Conservation (phyloP, 2,797 vertebrate species). For the Molossus alvarezi region DNA sequence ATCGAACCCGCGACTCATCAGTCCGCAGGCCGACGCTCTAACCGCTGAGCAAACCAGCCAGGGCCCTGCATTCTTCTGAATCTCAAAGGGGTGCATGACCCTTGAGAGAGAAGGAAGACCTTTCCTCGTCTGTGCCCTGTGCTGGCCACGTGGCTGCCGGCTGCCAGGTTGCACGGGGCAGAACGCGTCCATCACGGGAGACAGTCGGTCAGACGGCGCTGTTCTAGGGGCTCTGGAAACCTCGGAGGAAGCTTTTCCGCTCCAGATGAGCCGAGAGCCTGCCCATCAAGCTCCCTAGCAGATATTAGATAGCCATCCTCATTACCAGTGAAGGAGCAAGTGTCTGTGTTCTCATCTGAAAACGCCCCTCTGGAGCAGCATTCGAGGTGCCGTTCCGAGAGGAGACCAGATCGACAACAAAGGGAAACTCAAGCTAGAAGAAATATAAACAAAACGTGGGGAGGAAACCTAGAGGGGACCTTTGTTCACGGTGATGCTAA, state of each 20-base stretch:
- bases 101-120: neutral
- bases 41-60: no score
- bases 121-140: neutral
- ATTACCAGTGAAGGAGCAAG: neutral
- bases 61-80: neutral
- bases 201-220: neutral
- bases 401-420: neutral
- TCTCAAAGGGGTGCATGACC: neutral
- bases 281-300: neutral
- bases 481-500: slow-evolving; percentile 23
- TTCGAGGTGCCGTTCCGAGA: neutral
- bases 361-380: neutral
- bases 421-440: neutral
- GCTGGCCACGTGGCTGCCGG: neutral
- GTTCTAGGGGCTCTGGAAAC: neutral
- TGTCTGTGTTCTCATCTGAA: neutral
- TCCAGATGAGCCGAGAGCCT: neutral
- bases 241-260: neutral
- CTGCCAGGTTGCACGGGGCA: neutral
- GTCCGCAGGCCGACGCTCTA: no score
- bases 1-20: no score
- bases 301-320: neutral
- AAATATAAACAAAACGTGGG: neutral
- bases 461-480: neutral
- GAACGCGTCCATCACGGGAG: no score